Conservation (phyloP, 1,140 invertebrate genomes). For the Diuraphis noxia region DNA sequence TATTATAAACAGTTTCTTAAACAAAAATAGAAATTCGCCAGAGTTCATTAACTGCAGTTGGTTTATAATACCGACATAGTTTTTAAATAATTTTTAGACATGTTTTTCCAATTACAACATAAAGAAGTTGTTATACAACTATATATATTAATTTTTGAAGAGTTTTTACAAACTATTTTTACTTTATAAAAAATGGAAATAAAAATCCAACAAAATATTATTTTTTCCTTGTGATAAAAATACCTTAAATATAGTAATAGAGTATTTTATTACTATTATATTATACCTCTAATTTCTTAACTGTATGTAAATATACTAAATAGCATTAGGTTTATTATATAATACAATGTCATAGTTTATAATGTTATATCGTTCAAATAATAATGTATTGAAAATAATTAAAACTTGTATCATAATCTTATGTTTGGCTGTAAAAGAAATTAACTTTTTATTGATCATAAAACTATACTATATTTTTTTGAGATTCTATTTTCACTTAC, state of each 20-base stretch:
- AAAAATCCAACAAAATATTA: not conserved
- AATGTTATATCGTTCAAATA: not conserved
- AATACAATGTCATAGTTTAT: not conserved
- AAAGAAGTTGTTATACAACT: not conserved
- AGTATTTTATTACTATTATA: not conserved
- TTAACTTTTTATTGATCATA: not conserved
- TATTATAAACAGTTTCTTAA: not conserved
- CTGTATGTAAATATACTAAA: not conserved
- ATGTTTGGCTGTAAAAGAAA: not conserved
- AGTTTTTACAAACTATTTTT: not conserved
- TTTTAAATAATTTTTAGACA: not conserved
- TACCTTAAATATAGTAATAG: no score
- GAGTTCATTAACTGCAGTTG: not conserved
- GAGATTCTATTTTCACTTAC: not conserved
- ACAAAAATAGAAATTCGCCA: not conserved
- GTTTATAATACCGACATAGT: slow-evolving; percentile 1
- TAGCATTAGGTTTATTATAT: not conserved
- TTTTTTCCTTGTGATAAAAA: not conserved
- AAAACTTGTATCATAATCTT: not conserved
- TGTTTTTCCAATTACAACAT: not conserved
- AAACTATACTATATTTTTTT: not conserved
- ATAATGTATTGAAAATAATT: not conserved
- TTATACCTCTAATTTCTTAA: not conserved
- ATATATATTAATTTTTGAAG: not conserved
- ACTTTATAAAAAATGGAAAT: not conserved